Percentiles rank a stretch among this genome's conserved stretches.
phyloP scores from a whole-genome alignment of 2,113 vertebrate genomes.

The Oncorhynchus tshawytscha region DNA sequence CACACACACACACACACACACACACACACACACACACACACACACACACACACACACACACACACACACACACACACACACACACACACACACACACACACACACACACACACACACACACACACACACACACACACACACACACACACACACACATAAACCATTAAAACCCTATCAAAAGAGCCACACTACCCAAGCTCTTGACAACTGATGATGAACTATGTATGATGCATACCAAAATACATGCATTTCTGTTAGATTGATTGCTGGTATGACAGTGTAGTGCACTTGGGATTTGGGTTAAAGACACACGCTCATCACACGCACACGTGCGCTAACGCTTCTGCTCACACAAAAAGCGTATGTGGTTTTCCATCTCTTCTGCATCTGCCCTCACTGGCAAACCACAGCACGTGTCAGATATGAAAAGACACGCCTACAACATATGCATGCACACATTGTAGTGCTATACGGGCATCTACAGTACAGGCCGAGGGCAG shows the following conservation, averaged over 20 bases:
- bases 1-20: background rate
- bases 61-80: background rate
- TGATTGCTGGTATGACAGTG: no score
- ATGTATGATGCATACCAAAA: no score
- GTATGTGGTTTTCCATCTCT: constrained; percentile 34
- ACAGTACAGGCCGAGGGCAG: no score
- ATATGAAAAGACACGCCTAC: background rate
- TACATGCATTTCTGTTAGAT: no score
- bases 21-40: background rate
- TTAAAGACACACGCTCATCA: no score
- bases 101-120: background rate
- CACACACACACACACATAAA: no score
- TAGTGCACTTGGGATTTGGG: no score
- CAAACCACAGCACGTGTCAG: constrained; percentile 50
- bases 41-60: background rate
- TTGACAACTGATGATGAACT: no score
- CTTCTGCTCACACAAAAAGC: constrained; percentile 26
- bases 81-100: no score
- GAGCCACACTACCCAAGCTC: no score
- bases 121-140: no score
- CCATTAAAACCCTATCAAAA: no score
- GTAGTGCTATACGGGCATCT: background rate
- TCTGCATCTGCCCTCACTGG: constrained; percentile 27
- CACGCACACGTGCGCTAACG: background rate
- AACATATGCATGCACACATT: constrained; percentile 2